Evolutionary conservation across 2,888 invertebrate species (phyloP), one percentile per base, ranked within the genome.

Genomic region (Pristionchus entomophagus): DNA sequence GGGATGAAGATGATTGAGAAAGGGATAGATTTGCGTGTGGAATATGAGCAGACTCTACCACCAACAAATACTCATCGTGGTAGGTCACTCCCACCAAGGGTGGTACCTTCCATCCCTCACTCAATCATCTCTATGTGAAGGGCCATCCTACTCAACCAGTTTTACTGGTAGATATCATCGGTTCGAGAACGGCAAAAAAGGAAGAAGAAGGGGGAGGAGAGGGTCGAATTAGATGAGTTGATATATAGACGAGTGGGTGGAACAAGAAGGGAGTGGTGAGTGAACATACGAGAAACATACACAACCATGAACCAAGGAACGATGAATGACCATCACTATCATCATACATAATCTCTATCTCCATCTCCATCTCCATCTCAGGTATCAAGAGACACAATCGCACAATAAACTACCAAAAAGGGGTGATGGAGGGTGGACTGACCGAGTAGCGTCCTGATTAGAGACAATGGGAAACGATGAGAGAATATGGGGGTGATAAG

Each of bases 81-180:
- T 62, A 62, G 62, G 62, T 62, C 32, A 62, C 62, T 62, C 29
- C 17, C 26, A 32, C 62, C 32, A 62, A 6, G 29, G 29, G 29
- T 62, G 26, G 14, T 32, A 26, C 8, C 29, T 32, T 26, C 32
- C 56, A 10, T 14, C 62, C 14, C 17, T 32, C 26, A 62, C 45
- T 45, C 45, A 45, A 45, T 14, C 45, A 45, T 45, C 45, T 14
- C n/a, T n/a, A n/a, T n/a, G n/a, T n/a, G n/a, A 45, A 56, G 56
- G n/a, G 17, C 5, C 69, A 69, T 4, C 32, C 19, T 29, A 41
- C 14, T 69, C 22, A 69, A 69, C 69, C 69, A 69, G 69, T 69
- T 69, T 69, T 5, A 69, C 69, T 69, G 69, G 69, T 69, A 69
- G 19, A 69, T 17, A 19, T 69, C 41, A 69, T 22, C 69, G 69